These are phyloP conservation scores for Aphaenogaster ashmeadi DNA, from an alignment of 1,140 invertebrate species.

Conservation along the genomic window DNA sequence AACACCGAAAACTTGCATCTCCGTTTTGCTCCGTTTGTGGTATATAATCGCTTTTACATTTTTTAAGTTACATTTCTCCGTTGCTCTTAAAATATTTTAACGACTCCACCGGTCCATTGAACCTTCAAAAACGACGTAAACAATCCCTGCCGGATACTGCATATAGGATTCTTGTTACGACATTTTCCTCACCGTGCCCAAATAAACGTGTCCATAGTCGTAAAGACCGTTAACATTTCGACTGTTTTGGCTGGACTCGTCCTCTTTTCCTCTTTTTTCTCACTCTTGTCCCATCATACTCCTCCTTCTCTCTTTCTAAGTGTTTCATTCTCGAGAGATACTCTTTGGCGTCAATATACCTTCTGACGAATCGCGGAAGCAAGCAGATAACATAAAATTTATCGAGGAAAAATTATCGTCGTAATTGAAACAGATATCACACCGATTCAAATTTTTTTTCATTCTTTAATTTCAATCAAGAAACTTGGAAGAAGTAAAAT, in stretches of 20 bases:
- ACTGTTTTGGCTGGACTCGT: slow-evolving; percentile 26
- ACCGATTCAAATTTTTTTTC: slow-evolving; percentile 12
- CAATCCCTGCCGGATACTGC: slow-evolving; percentile 35
- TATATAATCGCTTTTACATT: slow-evolving; percentile 9
- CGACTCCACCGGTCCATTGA: slow-evolving; percentile 33
- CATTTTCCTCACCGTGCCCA: slow-evolving; percentile 31
- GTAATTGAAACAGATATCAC: not conserved
- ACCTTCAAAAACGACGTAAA: slow-evolving; percentile 16
- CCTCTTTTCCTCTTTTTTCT: slow-evolving; percentile 17
- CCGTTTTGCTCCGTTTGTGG: not conserved
- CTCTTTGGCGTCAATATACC: not conserved
- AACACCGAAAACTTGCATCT: not conserved
- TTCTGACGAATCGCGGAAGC: slow-evolving; percentile 1
- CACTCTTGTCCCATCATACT: not conserved
- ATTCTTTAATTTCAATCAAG: not conserved
- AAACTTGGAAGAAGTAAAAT: not conserved
- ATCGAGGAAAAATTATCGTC: not conserved
- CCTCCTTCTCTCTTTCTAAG: not conserved
- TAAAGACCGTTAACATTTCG: slow-evolving; percentile 42
- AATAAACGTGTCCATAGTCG: slow-evolving; percentile 25
- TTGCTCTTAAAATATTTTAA: slow-evolving; percentile 41
- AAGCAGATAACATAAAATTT: slow-evolving; percentile 10
- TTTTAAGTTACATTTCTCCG: not conserved
- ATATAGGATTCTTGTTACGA: slow-evolving; percentile 23
- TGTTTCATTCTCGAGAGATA: slow-evolving; percentile 15